Percentiles rank a stretch among this genome's conserved stretches.
These are phyloP conservation scores for Trichomycterus rosablanca DNA, from an alignment of 2,113 vertebrate genomes.

Conservation along the genomic window DNA sequence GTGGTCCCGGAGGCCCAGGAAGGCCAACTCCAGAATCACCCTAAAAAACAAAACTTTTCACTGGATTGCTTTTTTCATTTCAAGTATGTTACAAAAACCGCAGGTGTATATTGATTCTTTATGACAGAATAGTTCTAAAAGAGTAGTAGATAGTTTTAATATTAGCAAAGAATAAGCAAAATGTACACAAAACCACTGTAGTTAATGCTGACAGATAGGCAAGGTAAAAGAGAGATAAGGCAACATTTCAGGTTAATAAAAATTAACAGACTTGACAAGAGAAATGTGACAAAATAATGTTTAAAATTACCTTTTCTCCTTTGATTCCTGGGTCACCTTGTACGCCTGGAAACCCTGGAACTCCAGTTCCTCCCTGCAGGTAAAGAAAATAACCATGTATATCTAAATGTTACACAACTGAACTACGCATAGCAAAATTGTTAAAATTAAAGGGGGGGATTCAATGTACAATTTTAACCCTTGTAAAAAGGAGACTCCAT, in stretches of 20 bases:
- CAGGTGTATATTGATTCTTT: too few species aligned
- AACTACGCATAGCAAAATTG: neutral
- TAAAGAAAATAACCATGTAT: constrained; percentile 8
- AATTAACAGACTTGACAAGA: too few species aligned
- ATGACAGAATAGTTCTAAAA: too few species aligned
- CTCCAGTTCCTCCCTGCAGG: constrained; percentile 65
- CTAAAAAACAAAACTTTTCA: constrained; percentile 58
- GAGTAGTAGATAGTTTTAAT: too few species aligned
- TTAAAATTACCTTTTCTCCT: constrained; percentile 73
- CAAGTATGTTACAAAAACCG: too few species aligned
- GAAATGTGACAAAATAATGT: too few species aligned
- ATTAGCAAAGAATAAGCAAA: too few species aligned
- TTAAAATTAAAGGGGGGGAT: neutral
- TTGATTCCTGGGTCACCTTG: constrained; percentile 65
- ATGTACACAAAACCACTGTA: neutral
- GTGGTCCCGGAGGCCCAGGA: constrained; percentile 67
- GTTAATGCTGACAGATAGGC: too few species aligned
- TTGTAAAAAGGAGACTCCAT: constrained; percentile 9
- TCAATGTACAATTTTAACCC: constrained; percentile 9
- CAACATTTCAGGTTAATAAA: too few species aligned
- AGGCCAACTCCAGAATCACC: constrained; percentile 69
- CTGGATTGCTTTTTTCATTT: too few species aligned
- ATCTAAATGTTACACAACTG: neutral
- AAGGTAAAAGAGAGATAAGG: too few species aligned
- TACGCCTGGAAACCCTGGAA: constrained; percentile 66